Conservation (phyloP, 2,113 vertebrate species). For the Tychaedon coryphoeus region DNA sequence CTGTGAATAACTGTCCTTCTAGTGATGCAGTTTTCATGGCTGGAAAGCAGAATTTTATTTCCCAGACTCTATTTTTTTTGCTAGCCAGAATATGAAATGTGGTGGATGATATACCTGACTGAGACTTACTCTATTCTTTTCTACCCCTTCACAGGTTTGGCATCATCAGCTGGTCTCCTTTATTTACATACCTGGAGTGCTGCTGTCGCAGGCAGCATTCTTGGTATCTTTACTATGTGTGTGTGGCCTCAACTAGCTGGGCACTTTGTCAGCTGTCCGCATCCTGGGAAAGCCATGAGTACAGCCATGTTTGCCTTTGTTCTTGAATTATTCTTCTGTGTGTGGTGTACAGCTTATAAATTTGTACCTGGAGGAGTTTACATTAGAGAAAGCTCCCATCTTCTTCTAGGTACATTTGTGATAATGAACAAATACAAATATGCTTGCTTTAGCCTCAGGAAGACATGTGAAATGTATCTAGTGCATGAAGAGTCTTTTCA, state of each 20-base stretch:
- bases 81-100: background rate
- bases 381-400: constrained; percentile 71
- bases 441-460: background rate
- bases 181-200: constrained; percentile 71
- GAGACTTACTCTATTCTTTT: background rate
- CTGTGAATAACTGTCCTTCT: background rate
- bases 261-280: constrained; percentile 31
- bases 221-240: constrained; percentile 66
- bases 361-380: constrained; percentile 78
- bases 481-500: background rate
- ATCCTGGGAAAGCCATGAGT: constrained; percentile 67
- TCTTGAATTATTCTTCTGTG: constrained; percentile 71
- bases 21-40: background rate
- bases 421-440: background rate
- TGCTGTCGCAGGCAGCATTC: constrained; percentile 63
- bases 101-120: background rate
- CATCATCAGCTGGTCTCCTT: constrained; percentile 67
- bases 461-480: background rate
- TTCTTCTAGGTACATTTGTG: constrained; percentile 70
- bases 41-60: background rate
- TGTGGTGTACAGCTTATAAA: constrained; percentile 78
- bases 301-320: constrained; percentile 62
- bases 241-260: constrained; percentile 67
- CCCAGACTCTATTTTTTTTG: background rate
- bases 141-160: constrained; percentile 48